Evolutionary conservation across 2,797 vertebrate genomes (phyloP).

Genomic region (Sebastes wilsoni): DNA sequence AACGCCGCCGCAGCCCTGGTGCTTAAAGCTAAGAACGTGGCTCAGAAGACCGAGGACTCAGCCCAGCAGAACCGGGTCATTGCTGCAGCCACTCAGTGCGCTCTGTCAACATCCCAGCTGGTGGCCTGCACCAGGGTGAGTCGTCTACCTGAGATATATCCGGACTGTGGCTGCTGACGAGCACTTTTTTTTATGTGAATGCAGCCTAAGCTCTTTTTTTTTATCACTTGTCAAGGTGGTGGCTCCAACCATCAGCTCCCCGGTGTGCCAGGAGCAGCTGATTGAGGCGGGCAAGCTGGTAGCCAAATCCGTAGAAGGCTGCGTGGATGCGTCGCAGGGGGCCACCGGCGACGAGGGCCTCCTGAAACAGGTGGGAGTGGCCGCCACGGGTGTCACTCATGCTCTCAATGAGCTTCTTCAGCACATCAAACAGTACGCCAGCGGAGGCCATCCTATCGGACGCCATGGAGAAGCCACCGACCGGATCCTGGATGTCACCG

Average conservation of each 20-base stretch:
- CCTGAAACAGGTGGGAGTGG: constrained; percentile 92
- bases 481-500: constrained; percentile 96
- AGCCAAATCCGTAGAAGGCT: constrained; percentile 96
- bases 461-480: constrained; percentile 96
- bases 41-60: constrained; percentile 92
- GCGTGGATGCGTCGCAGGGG: constrained; percentile 92
- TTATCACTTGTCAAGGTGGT: constrained; percentile 85
- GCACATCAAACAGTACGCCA: constrained; percentile 94
- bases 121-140: constrained; percentile 97
- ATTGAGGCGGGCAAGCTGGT: constrained; percentile 95
- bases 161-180: too few relatives aligned
- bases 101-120: constrained; percentile 96
- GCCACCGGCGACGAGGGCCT: constrained; percentile 92
- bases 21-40: constrained; percentile 96
- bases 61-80: constrained; percentile 94
- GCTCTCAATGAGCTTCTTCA: constrained; percentile 96
- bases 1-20: constrained; percentile 93
- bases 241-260: constrained; percentile 97
- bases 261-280: constrained; percentile 96
- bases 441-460: constrained; percentile 90
- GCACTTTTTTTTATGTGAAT: not conserved
- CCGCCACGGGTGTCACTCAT: constrained; percentile 93
- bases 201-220: not conserved
- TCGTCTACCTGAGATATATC: not conserved
- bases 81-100: constrained; percentile 95